phyloP scores from a whole-genome alignment of 92 coral and sea anemone genomes.

The Montipora capitata region DNA sequence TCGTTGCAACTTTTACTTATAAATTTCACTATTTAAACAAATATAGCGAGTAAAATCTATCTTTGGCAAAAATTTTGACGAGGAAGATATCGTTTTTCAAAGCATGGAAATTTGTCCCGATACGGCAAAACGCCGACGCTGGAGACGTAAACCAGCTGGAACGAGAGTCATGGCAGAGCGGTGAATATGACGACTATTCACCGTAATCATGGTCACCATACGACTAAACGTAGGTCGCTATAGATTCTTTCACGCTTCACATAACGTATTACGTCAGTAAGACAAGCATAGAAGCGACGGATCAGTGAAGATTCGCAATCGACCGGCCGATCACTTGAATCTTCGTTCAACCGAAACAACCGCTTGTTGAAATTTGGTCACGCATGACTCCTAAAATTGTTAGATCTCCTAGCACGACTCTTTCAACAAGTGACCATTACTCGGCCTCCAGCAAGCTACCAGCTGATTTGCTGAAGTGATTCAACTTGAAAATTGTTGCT shows the following conservation, averaged over 20 bases:
- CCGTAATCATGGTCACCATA: constrained; percentile 30
- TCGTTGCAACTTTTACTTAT: constrained; percentile 51
- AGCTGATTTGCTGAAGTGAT: constrained; percentile 15
- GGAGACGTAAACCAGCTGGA: constrained; percentile 5
- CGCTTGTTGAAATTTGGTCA: constrained; percentile 14
- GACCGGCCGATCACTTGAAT: constrained; percentile 1
- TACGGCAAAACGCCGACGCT: constrained; percentile 16
- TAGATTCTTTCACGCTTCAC: neutral
- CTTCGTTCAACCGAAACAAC: constrained; percentile 47
- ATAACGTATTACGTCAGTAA: neutral
- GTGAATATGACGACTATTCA: too few species aligned
- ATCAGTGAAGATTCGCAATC: neutral
- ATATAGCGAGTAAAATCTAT: neutral
- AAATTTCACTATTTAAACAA: constrained; percentile 58
- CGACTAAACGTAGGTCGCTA: neutral
- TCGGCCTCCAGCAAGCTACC: neutral
- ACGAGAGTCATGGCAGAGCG: neutral
- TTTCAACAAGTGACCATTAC: constrained; percentile 7
- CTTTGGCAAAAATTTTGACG: neutral
- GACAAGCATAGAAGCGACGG: neutral
- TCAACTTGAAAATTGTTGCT: constrained; percentile 33
- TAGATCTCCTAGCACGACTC: constrained; percentile 2
- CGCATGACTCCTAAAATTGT: neutral
- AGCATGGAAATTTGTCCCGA: neutral
- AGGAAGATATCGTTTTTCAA: neutral